Evolutionary conservation across 2,113 vertebrate genomes (phyloP).

Genomic region (Aptenodytes forsteri): DNA sequence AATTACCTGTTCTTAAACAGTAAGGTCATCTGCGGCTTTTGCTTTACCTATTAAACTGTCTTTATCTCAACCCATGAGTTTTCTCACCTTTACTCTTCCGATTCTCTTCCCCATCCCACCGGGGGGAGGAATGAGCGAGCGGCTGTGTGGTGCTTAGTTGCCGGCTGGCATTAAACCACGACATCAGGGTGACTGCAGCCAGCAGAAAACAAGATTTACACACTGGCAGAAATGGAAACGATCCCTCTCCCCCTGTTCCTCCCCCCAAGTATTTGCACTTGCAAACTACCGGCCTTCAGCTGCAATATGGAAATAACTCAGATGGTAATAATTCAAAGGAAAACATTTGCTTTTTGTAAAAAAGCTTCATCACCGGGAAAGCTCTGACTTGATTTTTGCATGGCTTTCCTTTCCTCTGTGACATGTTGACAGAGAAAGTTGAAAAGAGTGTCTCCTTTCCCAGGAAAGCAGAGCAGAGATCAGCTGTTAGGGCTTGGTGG

Average conservation of each 20-base stretch:
- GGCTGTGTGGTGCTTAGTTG: too few relatives aligned
- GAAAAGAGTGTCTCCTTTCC: neutral
- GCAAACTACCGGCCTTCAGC: slow-evolving; percentile 47
- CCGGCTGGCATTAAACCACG: too few relatives aligned
- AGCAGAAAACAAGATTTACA: slow-evolving; percentile 46
- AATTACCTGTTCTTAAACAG: slow-evolving; percentile 34
- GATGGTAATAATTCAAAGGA: slow-evolving; percentile 56
- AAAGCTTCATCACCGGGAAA: neutral
- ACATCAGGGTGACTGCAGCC: neutral
- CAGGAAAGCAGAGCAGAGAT: neutral
- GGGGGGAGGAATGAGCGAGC: too few relatives aligned
- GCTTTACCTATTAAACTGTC: too few relatives aligned
- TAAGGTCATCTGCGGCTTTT: slow-evolving; percentile 28
- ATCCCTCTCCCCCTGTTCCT: neutral
- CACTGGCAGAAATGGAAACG: neutral
- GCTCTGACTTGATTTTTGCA: neutral
- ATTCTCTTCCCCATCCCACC: too few relatives aligned
- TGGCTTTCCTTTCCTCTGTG: neutral
- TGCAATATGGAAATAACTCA: slow-evolving; percentile 43
- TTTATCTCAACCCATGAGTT: too few relatives aligned
- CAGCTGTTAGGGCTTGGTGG: neutral
- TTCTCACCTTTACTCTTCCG: too few relatives aligned
- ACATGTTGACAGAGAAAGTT: neutral
- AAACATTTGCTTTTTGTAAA: slow-evolving; percentile 51
- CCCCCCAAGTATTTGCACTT: slow-evolving; percentile 10